phyloP scores from a whole-genome alignment of 2,113 vertebrate species.

The Chroicocephalus ridibundus region DNA sequence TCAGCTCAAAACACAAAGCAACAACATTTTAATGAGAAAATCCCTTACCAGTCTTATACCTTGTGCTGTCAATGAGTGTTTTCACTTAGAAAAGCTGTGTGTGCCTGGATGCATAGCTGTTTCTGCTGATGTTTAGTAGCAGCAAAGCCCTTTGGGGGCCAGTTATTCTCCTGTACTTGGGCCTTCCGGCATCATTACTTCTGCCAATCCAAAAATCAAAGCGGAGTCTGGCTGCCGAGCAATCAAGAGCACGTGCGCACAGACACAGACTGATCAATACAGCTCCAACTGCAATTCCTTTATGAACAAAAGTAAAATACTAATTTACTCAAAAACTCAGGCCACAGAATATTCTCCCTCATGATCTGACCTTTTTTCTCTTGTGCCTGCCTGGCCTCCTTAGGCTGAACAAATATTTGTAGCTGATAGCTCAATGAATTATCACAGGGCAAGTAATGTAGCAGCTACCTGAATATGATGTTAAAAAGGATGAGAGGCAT shows the following conservation, averaged over 20 bases:
- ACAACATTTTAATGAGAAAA: not conserved
- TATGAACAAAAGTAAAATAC: constrained; percentile 58
- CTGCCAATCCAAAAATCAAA: constrained; percentile 25
- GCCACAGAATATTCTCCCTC: not conserved
- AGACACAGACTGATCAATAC: constrained; percentile 31
- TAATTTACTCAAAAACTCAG: constrained; percentile 51
- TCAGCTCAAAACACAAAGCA: not conserved
- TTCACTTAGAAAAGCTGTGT: not conserved
- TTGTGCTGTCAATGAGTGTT: not conserved
- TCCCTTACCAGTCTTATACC: not conserved
- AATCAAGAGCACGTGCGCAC: not conserved
- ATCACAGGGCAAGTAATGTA: constrained; percentile 23
- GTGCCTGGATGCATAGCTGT: not conserved
- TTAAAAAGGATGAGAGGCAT: constrained; percentile 47
- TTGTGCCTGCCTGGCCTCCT: not conserved
- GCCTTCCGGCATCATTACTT: not conserved
- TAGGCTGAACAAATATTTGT: constrained; percentile 62
- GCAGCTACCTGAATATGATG: constrained; percentile 31
- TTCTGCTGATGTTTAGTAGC: not conserved
- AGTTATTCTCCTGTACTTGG: not conserved
- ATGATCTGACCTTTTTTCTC: constrained; percentile 49
- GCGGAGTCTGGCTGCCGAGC: constrained; percentile 19
- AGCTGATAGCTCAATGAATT: constrained; percentile 55
- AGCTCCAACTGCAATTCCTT: constrained; percentile 12
- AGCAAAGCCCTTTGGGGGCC: not conserved